Conservation (phyloP, 2,888 invertebrate species). For the Yponomeuta malinellus region DNA sequence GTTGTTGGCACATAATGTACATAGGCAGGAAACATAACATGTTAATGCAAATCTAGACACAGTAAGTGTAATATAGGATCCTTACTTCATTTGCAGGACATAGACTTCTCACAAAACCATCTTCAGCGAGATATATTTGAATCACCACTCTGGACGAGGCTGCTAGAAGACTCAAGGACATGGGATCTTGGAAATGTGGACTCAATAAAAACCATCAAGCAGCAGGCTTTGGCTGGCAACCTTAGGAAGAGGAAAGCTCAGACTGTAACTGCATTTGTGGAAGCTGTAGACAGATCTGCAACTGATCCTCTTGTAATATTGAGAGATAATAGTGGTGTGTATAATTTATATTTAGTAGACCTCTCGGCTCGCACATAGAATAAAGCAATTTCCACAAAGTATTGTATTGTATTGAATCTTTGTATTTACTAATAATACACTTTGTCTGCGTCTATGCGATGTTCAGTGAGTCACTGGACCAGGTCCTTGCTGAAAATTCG, state of each 20-base stretch:
- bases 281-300: conserved; percentile 59
- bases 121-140: conserved; percentile 51
- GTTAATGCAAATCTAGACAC: too few species aligned
- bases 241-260: conserved; percentile 55
- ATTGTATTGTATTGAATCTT: too few species aligned
- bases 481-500: too few species aligned
- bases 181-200: conserved; percentile 45
- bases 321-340: conserved; percentile 54
- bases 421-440: too few species aligned
- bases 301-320: conserved; percentile 58
- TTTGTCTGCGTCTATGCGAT: too few species aligned
- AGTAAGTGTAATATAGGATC: too few species aligned
- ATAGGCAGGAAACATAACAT: too few species aligned
- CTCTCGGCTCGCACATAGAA: too few species aligned
- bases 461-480: too few species aligned
- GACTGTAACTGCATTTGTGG: conserved; percentile 55
- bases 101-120: conserved; percentile 52
- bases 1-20: too few species aligned
- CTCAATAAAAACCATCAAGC: conserved; percentile 53
- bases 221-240: conserved; percentile 49
- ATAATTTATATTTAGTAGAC: conserved; percentile 4
- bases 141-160: conserved; percentile 50
- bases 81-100: conserved; percentile 42
- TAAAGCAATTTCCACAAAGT: too few species aligned
- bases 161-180: conserved; percentile 43